These are phyloP conservation scores for Fregetta grallaria DNA, from an alignment of 2,113 vertebrate species.

Conservation along the genomic window DNA sequence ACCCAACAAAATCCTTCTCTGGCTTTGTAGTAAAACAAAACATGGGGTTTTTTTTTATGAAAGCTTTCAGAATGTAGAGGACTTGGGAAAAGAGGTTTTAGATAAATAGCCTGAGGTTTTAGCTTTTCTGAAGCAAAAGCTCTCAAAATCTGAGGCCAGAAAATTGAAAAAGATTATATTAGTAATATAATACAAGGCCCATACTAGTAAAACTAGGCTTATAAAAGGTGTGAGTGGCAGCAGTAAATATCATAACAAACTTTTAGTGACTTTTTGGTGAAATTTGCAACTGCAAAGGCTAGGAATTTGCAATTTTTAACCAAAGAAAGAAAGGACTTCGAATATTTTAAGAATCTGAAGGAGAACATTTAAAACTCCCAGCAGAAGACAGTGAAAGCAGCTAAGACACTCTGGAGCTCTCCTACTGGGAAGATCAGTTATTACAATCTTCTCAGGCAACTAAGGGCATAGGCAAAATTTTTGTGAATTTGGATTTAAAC, in stretches of 20 bases:
- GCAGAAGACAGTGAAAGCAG: neutral
- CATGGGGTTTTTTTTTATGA: neutral
- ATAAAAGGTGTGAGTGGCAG: neutral
- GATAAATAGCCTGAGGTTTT: neutral
- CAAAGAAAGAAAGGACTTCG: neutral
- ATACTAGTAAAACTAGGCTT: neutral
- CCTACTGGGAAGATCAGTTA: neutral
- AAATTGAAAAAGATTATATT: neutral
- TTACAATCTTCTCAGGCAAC: neutral
- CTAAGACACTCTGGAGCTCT: neutral
- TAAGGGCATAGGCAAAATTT: neutral
- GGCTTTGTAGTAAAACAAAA: neutral
- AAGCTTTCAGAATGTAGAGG: neutral
- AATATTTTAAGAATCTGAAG: neutral
- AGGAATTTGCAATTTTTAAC: neutral
- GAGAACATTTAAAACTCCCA: neutral
- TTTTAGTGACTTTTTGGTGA: neutral
- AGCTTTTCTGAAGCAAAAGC: neutral
- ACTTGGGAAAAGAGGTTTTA: neutral
- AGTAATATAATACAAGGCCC: neutral
- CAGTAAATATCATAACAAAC: neutral
- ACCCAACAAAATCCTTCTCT: neutral
- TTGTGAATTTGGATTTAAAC: neutral
- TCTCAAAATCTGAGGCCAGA: neutral
- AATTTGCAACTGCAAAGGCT: neutral